Base-by-base conservation (phyloP, 2,113 vertebrate species). In the Todiramphus chloris region DNA sequence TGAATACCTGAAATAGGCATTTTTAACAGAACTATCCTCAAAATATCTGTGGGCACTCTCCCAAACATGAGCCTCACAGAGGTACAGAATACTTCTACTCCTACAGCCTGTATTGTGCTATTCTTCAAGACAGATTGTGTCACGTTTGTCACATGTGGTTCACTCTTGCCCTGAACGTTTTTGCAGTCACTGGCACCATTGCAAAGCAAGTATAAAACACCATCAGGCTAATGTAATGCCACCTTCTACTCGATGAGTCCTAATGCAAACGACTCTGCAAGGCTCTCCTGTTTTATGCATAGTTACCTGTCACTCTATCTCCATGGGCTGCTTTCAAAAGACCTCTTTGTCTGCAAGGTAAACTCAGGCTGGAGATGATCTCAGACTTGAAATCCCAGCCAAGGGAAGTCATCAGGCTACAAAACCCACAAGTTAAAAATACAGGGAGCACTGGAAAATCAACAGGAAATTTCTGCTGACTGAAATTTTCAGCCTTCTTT, bases 401-500 rank as follows among this genome's bases (percentile, higher is more conserved):
- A 95, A 94, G 89, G 95, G 96, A 96, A 94, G 84, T 95, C 93
- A 96, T 87, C 33, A 73, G 93, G 89, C 88, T 88, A 79, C 87
- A 58, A 84, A 90, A 93, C 83, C 85, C 94, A 89, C 53, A 48
- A 97, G 93, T 96, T 97, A 97, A 97, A 98, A 96, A 97, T 96
- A 97, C 35, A 77, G 79, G 82, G 86, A 91, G 76, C 77, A n/a
- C 60, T n/a, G 73, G 96, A 96, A 97, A 97, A 93, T 78, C 51
- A 77, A 93, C 90, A 96, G 96, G 97, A 98, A 97, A 77, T 93
- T 94, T 91, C 93, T 96, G 96, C 93, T 84, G 92, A 96, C 89
- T 88, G 80, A 90, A 95, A 86, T 28, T 79, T 93, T 91, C 46
- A 72, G 90, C 84, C 9, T 16, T 90, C 93, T 93, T 95, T 94